Base-by-base conservation (phyloP, 1,140 invertebrate genomes). In the Oedothorax gibbosus region DNA sequence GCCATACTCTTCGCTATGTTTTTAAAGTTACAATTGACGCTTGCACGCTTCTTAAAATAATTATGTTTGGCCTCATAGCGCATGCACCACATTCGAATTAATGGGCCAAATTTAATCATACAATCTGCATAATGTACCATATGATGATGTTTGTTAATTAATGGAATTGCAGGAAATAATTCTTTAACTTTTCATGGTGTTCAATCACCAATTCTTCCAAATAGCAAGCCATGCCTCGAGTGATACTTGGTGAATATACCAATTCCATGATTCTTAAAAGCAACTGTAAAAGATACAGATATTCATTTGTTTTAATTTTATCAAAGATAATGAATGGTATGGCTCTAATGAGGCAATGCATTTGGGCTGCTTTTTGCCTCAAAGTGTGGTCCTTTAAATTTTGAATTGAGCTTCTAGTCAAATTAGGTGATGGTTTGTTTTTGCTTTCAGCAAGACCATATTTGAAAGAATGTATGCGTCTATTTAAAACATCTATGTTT, bases 101-200 rank as follows among this genome's bases (percentile, higher is more conserved):
- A 18, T 18, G 72, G 72, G 14, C 72, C 72, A 56, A 56, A 75
- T 20, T 56, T 75, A n/a, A 14, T 20, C 50, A 56, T 18, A 54
- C 72, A 75, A 21, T 75, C 72, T 56, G 51, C 51, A 57, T 75
- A 56, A 75, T 75, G 72, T 12, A 56, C 2, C 15, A 75, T 15
- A 21, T 75, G 72, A 57, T 75, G 72, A 54, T 75, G 72, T 21
- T 75, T 75, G 20, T 75, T 75, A 18, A 75, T 75, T 57, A 75
- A 56, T 15, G 54, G 14, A 18, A 3, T 75, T 4, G 15, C n/a
- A n/a, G 72, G 72, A 75, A 75, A 75, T 18, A 56, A 18, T 18
- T 14, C 11, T 57, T 72, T 72, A 76, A 62, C n/a, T 20, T 21
- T 49, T 76, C 18, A 35, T 76, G 56, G 50, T 60, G 73, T 20